phyloP scores from a whole-genome alignment of 1,140 invertebrate genomes.

The Kradibia gibbosae region DNA sequence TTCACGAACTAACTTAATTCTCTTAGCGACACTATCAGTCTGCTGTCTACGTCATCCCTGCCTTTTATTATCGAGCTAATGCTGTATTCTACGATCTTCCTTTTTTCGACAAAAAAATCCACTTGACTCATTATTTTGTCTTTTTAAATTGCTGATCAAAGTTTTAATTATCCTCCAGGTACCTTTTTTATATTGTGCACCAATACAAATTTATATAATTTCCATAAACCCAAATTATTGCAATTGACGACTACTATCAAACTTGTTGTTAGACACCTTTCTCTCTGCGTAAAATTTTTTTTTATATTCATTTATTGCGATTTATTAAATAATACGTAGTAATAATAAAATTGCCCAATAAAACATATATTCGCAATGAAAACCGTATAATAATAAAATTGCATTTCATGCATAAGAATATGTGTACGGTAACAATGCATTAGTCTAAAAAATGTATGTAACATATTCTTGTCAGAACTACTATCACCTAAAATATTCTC shows the following conservation, averaged over 20 bases:
- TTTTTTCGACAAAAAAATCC: constrained; percentile 34
- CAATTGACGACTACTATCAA: background rate
- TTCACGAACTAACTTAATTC: constrained; percentile 52
- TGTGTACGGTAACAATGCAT: too few relatives aligned
- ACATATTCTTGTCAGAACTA: background rate
- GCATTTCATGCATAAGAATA: too few relatives aligned
- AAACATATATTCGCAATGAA: background rate
- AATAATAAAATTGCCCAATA: too few relatives aligned
- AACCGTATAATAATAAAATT: too few relatives aligned
- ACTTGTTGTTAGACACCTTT: too few relatives aligned
- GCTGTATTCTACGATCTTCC: constrained; percentile 10
- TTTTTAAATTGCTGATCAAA: constrained; percentile 41
- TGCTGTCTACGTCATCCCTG: constrained; percentile 3
- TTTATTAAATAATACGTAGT: too few relatives aligned
- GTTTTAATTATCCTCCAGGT: constrained; percentile 35
- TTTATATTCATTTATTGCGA: too few relatives aligned
- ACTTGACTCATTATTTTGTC: constrained; percentile 28
- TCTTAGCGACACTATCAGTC: constrained; percentile 45
- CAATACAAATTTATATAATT: background rate
- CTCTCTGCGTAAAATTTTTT: too few relatives aligned
- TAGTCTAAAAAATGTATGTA: background rate
- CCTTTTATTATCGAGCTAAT: background rate
- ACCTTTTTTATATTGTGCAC: background rate
- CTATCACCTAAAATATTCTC: background rate
- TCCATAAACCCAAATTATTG: background rate